Evolutionary conservation across 1,140 invertebrate genomes (phyloP).

Genomic region (Oscheius sp.): DNA sequence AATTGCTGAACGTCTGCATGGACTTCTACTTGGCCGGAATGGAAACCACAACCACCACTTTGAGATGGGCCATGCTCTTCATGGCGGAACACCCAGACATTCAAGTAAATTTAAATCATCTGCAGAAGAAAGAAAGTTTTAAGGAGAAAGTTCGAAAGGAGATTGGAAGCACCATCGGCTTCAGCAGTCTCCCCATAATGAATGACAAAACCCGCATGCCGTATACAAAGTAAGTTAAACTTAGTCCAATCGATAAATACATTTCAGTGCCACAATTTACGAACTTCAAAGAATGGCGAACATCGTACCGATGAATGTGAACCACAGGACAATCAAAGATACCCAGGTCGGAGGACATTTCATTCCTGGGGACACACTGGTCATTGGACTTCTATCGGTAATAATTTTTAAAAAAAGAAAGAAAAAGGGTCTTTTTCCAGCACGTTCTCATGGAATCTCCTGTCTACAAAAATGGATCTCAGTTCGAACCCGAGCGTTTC

Average conservation of each 20-base stretch:
- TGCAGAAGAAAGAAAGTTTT: neutral
- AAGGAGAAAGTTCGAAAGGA: conserved; percentile 18
- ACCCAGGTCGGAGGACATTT: conserved; percentile 11
- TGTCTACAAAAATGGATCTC: neutral
- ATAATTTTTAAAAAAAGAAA: no score
- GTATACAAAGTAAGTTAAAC: conserved; percentile 3
- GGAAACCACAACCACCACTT: conserved; percentile 31
- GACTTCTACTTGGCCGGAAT: conserved; percentile 27
- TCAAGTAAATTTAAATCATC: no score
- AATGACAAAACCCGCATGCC: conserved; percentile 26
- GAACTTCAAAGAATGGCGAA: conserved; percentile 15
- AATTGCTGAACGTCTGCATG: conserved; percentile 12
- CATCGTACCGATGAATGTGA: conserved; percentile 19
- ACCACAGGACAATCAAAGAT: conserved; percentile 11
- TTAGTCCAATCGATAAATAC: neutral
- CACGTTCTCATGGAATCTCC: conserved; percentile 7
- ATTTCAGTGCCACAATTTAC: neutral
- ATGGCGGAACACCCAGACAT: conserved; percentile 22
- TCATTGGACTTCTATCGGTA: neutral
- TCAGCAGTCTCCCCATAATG: neutral
- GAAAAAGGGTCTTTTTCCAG: no score
- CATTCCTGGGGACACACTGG: conserved; percentile 16
- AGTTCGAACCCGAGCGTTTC: conserved; percentile 26
- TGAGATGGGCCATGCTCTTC: conserved; percentile 32
- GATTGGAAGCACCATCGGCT: neutral